These are phyloP conservation scores for Pithys albifrons DNA, from an alignment of 2,113 vertebrate species.

Conservation along the genomic window DNA sequence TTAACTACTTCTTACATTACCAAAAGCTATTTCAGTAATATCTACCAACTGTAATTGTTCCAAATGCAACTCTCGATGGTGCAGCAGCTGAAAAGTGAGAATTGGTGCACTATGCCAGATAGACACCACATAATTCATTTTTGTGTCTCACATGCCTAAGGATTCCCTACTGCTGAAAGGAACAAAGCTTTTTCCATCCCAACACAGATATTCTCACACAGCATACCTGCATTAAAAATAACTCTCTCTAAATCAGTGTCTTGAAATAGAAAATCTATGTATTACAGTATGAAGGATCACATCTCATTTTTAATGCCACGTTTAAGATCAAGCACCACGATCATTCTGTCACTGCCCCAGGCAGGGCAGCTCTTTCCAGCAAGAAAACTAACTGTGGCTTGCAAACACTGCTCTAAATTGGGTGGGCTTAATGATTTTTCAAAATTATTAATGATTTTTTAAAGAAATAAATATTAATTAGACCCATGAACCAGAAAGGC, in stretches of 20 bases:
- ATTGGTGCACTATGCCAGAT: not conserved
- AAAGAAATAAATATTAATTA: not conserved
- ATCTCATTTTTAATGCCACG: not conserved
- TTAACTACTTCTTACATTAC: not conserved
- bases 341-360: not conserved
- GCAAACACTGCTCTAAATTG: not conserved
- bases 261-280: not conserved
- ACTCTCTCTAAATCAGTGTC: not conserved
- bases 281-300: not conserved
- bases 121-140: not conserved
- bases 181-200: not conserved
- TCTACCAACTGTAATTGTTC: not conserved
- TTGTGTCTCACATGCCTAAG: not conserved
- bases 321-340: not conserved
- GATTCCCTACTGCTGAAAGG: not conserved
- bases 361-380: not conserved
- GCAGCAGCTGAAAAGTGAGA: not conserved
- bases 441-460: not conserved
- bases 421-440: not conserved
- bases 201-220: not conserved
- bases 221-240: not conserved
- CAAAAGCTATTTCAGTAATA: not conserved
- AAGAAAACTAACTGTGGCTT: not conserved
- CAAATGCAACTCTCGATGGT: not conserved
- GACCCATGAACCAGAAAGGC: not conserved